Percentiles rank a stretch among this genome's conserved stretches.
Evolutionary conservation across 2,888 invertebrate species (phyloP).

Genomic region (Eupithecia tripunctaria): DNA sequence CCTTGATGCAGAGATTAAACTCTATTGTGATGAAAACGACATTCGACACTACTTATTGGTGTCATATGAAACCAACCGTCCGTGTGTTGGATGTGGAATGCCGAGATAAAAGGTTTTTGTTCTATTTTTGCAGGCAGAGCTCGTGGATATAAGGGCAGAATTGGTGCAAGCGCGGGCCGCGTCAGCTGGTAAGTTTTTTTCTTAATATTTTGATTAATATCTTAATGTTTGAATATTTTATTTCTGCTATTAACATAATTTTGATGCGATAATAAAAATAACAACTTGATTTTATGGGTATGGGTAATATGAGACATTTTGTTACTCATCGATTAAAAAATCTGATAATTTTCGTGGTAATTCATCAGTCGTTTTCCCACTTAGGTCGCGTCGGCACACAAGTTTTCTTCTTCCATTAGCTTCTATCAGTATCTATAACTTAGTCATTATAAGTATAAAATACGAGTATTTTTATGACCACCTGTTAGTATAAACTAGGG

Average conservation of each 20-base stretch:
- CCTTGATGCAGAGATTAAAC: conserved; percentile 68
- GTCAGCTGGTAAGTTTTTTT: conserved; percentile 61
- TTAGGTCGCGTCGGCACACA: no score
- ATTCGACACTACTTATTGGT: conserved; percentile 67
- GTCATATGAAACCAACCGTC: conserved; percentile 61
- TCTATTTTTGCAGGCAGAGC: conserved; percentile 87
- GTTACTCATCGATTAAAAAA: neutral
- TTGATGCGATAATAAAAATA: neutral
- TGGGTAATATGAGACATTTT: neutral
- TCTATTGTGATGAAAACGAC: conserved; percentile 66
- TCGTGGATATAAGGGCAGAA: conserved; percentile 90
- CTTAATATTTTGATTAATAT: conserved; percentile 8
- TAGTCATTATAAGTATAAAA: no score
- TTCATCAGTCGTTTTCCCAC: no score
- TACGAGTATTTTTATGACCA: no score
- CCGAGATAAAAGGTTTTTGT: conserved; percentile 50
- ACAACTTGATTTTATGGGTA: neutral
- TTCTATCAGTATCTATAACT: no score
- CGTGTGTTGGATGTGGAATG: conserved; percentile 52
- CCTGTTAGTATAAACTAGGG: no score
- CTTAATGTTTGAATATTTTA: conserved; percentile 10
- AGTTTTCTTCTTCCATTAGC: no score
- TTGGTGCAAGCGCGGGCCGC: conserved; percentile 88
- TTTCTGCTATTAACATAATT: conserved; percentile 11
- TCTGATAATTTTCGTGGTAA: neutral